phyloP scores from a whole-genome alignment of 64 coral and sea anemone genomes.

The Platygyra sinensis region DNA sequence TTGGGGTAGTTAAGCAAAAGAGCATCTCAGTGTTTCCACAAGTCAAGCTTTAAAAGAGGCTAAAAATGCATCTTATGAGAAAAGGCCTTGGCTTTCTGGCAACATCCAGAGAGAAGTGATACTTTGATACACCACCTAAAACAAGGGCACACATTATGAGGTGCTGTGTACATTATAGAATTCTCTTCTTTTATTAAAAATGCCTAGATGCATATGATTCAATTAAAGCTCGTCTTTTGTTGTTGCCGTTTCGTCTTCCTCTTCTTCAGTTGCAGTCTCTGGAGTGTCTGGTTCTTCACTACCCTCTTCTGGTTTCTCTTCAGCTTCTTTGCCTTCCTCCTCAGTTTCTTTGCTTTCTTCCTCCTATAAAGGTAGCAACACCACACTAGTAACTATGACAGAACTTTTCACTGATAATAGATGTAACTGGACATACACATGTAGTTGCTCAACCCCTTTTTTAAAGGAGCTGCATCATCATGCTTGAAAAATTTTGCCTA shows the following conservation, averaged over 20 bases:
- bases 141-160: background rate
- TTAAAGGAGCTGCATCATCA: too few relatives aligned
- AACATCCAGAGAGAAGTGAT: background rate
- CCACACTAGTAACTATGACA: background rate
- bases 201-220: constrained; percentile 25
- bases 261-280: constrained; percentile 63
- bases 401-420: too few relatives aligned
- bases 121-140: constrained; percentile 6
- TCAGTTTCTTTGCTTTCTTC: constrained; percentile 72
- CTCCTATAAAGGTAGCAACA: constrained; percentile 1
- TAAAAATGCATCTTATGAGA: background rate
- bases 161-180: constrained; percentile 4
- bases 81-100: background rate
- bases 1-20: background rate
- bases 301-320: constrained; percentile 51
- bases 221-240: constrained; percentile 72
- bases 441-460: too few relatives aligned
- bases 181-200: constrained; percentile 54
- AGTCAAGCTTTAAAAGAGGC: background rate
- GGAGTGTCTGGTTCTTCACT: background rate
- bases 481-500: too few relatives aligned
- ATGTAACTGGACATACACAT: too few relatives aligned
- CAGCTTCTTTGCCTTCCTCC: constrained; percentile 15
- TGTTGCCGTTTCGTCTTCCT: constrained; percentile 49
- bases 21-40: too few relatives aligned